Evolutionary conservation across 2,888 invertebrate genomes (phyloP).

Genomic region (Tachystola acroxantha): DNA sequence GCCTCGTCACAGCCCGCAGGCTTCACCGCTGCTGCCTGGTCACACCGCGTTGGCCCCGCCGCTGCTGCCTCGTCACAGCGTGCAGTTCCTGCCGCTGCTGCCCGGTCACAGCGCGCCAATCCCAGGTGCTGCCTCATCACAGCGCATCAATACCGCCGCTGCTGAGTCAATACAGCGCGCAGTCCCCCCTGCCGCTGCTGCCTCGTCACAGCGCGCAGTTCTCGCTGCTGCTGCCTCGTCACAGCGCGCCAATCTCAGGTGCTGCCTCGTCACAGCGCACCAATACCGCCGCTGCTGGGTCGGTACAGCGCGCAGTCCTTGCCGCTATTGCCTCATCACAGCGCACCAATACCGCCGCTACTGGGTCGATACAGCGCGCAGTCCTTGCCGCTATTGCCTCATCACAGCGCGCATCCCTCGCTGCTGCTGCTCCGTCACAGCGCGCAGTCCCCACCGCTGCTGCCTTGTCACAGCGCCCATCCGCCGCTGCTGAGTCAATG

Average conservation of each 20-base stretch:
- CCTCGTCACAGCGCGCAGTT: neutral
- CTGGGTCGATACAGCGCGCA: slow-evolving; percentile 7
- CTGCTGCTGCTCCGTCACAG: slow-evolving; percentile 1
- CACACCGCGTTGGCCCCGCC: neutral
- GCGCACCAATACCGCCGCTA: slow-evolving; percentile 1
- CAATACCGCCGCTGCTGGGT: slow-evolving; percentile 6
- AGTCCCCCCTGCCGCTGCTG: neutral
- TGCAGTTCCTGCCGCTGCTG: slow-evolving; percentile 6
- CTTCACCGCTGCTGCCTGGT: slow-evolving; percentile 2
- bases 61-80: slow-evolving; percentile 1
- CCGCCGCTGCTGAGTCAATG: too few relatives aligned
- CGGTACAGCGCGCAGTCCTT: slow-evolving; percentile 4
- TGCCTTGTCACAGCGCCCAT: slow-evolving; percentile 3
- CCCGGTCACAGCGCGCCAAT: slow-evolving; percentile 1
- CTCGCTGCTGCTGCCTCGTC: slow-evolving; percentile 12
- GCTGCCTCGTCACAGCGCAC: slow-evolving; percentile 5
- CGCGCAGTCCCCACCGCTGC: neutral
- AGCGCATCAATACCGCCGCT: neutral
- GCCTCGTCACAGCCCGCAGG: neutral
- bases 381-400: slow-evolving; percentile 1
- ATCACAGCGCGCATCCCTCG: neutral
- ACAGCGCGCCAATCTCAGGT: slow-evolving; percentile 5
- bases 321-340: slow-evolving; percentile 8
- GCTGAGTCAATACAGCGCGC: slow-evolving; percentile 1
- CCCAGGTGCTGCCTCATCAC: neutral